Percentiles rank a stretch among this genome's conserved stretches.
Conservation (phyloP, 2,888 invertebrate species). For the Agrotis puta region DNA sequence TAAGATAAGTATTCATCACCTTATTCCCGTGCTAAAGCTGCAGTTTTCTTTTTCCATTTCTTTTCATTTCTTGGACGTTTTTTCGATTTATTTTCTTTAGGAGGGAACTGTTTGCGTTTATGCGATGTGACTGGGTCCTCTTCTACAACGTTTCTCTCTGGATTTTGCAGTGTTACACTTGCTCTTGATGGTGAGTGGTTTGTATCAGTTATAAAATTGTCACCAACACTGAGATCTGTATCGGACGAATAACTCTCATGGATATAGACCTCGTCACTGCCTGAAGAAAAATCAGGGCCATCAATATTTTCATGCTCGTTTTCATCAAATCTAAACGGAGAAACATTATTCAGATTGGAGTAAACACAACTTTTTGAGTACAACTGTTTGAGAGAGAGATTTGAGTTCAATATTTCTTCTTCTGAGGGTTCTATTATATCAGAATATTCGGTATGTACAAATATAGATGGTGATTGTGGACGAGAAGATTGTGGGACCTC, state of each 20-base stretch:
- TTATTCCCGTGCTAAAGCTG: constrained; percentile 39
- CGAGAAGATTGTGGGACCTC: constrained; percentile 29
- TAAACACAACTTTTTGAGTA: constrained; percentile 20
- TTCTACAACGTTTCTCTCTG: constrained; percentile 25
- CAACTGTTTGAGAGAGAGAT: constrained; percentile 22
- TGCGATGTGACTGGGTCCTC: constrained; percentile 28
- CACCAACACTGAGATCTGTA: constrained; percentile 35
- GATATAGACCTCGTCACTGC: constrained; percentile 33
- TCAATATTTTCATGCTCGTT: constrained; percentile 30
- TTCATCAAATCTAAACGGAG: constrained; percentile 27
- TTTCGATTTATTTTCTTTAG: constrained; percentile 44
- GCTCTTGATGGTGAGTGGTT: constrained; percentile 28
- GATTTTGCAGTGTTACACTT: constrained; percentile 26
- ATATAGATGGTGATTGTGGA: constrained; percentile 30
- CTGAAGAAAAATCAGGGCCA: constrained; percentile 36
- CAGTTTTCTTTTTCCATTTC: constrained; percentile 41
- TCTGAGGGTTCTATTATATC: constrained; percentile 38
- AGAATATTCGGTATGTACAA: constrained; percentile 26
- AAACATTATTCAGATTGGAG: constrained; percentile 32
- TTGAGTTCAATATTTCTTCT: constrained; percentile 30
- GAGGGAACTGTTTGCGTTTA: constrained; percentile 38
- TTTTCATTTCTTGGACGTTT: constrained; percentile 48
- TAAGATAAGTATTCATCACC: constrained; percentile 43
- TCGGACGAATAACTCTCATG: constrained; percentile 36
- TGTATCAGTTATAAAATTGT: constrained; percentile 25